These are phyloP conservation scores for Mus musculus DNA, from an alignment of 2,113 vertebrate species.

Conservation along the genomic window GRCm39 chr2:109502001-109502500, in stretches of 20 bases:
- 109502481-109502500: not conserved
- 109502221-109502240: conserved; percentile 63
- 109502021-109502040: not conserved
- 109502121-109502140: conserved; percentile 47
- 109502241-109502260: conserved; percentile 66
- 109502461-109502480: conserved; percentile 11
- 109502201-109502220: conserved; percentile 57
- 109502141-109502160: not conserved
- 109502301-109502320: not conserved
- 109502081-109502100: not conserved
- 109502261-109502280: conserved; percentile 61
- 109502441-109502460: conserved; percentile 21
- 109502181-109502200: conserved; percentile 22
- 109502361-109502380: not conserved
- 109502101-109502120: conserved; percentile 42
- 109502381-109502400: conserved; percentile 60
- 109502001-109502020: not conserved
- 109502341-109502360: conserved; percentile 49
- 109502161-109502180: conserved; percentile 36
- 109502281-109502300: conserved; percentile 55
- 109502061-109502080: not conserved
- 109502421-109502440: conserved; percentile 23
- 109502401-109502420: conserved; percentile 46
- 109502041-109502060: not conserved
- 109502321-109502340: conserved; percentile 58